phyloP scores from a whole-genome alignment of 1,140 invertebrate species.

The Euwallacea similis region DNA sequence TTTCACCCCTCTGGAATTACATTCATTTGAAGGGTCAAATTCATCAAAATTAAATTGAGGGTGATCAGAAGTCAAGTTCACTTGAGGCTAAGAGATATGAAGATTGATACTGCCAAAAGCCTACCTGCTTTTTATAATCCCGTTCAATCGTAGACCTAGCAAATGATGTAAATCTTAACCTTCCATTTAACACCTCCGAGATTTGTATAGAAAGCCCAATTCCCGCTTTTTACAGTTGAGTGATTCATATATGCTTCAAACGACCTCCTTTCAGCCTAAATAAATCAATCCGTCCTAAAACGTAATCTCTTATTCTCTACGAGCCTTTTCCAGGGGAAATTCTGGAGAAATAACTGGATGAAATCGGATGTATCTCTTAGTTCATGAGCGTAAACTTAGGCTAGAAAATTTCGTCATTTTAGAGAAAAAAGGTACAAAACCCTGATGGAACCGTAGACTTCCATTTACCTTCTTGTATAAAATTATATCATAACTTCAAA shows the following conservation, averaged over 20 bases:
- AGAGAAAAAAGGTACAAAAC: background rate
- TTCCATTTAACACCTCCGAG: constrained; percentile 32
- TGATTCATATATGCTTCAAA: constrained; percentile 27
- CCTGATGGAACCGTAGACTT: constrained; percentile 1
- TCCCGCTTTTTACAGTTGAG: constrained; percentile 25
- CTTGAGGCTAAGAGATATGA: too few relatives aligned
- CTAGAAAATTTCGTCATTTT: background rate
- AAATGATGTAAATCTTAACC: constrained; percentile 32
- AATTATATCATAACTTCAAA: constrained; percentile 13
- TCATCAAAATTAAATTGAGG: too few relatives aligned
- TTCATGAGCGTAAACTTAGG: too few relatives aligned
- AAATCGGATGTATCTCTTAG: constrained; percentile 5
- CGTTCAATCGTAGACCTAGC: constrained; percentile 6
- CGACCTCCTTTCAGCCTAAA: constrained; percentile 27
- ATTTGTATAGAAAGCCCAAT: constrained; percentile 28
- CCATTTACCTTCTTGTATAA: constrained; percentile 14
- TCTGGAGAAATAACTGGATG: background rate
- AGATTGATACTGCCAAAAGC: too few relatives aligned
- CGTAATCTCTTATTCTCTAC: constrained; percentile 26
- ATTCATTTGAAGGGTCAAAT: too few relatives aligned
- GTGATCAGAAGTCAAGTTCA: too few relatives aligned
- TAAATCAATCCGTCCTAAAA: constrained; percentile 33
- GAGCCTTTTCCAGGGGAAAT: constrained; percentile 21
- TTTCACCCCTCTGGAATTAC: too few relatives aligned
- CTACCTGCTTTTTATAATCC: constrained; percentile 10